Evolutionary conservation across 2,113 vertebrate species (phyloP), one percentile per base, ranked within the genome.

Genomic region (Caracal caracal): DNA sequence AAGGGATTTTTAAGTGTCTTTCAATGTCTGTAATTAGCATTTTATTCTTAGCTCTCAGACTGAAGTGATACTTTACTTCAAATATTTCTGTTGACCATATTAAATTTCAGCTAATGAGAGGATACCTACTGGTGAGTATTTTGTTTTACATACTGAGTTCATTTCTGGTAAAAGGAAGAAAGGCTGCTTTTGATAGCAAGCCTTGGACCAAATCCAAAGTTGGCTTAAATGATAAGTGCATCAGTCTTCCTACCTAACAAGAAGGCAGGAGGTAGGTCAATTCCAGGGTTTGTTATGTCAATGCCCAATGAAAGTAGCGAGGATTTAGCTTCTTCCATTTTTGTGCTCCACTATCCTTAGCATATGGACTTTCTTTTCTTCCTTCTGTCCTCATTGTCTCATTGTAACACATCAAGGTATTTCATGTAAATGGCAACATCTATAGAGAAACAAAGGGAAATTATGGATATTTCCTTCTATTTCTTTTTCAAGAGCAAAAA

Each of bases 31-130:
- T 93, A 95, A 92, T 88, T 90, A 95, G 28, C 56, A 93, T 95
- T 65, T 71, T n/a, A 75, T 93, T 96, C 53, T 80, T 96, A 80
- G 92, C 73, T 96, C 13, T 98, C 8, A 71, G 90, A 65, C 16
- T 37, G n/a, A 92, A 90, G 84, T 81, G 43, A 35, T 76, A 35
- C 83, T 90, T 78, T 71, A 87, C 80, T 89, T 93, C 26, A 88
- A 70, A 35, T 95, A 40, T 91, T 71, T 88, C 79, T 96, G 51
- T 89, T 90, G 15, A 87, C 47, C 10, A 30, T 88, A 65, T 68
- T 86, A 47, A 28, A 78, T 65, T 88, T 96, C 30, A 96, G 43
- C 61, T 91, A 83, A 82, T 79, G 80, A 92, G 88, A 66, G 63
- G 61, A 71, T 95, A 37, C 68, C 33, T 70, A 12, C 35, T n/a